Conservation (phyloP, 2,113 vertebrate species). For the Dasyornis broadbenti region DNA sequence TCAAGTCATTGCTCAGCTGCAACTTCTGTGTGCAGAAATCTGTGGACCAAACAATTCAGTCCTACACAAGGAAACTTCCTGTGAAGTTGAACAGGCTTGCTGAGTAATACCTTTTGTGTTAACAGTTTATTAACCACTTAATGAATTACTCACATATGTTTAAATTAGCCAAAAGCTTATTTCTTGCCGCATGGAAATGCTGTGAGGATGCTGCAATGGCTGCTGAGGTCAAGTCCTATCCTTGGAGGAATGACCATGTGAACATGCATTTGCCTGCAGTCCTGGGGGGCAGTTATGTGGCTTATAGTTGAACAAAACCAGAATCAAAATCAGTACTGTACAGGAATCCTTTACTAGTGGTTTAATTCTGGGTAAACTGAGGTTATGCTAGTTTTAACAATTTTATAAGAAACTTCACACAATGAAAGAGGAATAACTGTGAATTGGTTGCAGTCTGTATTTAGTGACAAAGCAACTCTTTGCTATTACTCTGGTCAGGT, state of each 20-base stretch:
- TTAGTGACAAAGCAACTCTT: background rate
- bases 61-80: background rate
- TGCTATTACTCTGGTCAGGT: background rate
- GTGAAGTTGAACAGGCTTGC: background rate
- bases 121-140: background rate
- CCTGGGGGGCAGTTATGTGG: background rate
- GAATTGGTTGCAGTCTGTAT: background rate
- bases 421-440: background rate
- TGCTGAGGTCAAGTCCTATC: background rate
- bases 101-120: background rate
- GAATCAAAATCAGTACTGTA: background rate
- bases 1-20: constrained; percentile 9
- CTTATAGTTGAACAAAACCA: background rate
- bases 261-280: background rate
- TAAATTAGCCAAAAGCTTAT: background rate
- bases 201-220: background rate
- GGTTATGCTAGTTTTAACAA: background rate
- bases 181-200: background rate
- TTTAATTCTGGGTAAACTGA: background rate
- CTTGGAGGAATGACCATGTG: background rate
- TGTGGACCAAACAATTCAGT: background rate
- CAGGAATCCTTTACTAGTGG: background rate
- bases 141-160: background rate
- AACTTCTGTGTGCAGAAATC: background rate
- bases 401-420: background rate